Evolutionary conservation across 1,140 invertebrate species (phyloP).

Genomic region (Gryon sp.): DNA sequence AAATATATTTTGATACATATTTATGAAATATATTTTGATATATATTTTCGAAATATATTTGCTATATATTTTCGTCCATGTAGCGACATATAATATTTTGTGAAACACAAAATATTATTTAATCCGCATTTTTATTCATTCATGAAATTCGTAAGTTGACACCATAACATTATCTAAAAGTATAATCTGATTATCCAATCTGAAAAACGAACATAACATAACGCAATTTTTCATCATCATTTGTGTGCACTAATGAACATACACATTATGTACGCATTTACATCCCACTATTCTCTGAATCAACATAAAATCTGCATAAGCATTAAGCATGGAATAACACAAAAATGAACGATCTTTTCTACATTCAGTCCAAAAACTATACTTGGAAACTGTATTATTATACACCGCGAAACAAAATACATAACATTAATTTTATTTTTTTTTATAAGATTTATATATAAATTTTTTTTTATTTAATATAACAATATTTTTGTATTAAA

Average conservation of each 20-base stretch:
- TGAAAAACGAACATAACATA: constrained; percentile 4
- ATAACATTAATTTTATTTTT: no score
- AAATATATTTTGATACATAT: no score
- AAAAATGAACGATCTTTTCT: neutral
- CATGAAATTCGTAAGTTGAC: no score
- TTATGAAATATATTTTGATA: no score
- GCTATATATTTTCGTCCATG: no score
- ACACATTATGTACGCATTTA: neutral
- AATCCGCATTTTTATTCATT: neutral
- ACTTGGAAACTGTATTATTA: no score
- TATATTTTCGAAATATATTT: no score
- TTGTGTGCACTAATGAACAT: neutral
- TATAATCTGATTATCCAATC: constrained; percentile 1
- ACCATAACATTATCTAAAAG: neutral
- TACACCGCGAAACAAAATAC: no score
- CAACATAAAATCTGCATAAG: constrained; percentile 6
- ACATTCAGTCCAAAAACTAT: constrained; percentile 1
- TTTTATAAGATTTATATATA: no score
- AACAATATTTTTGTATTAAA: neutral
- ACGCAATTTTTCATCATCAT: constrained; percentile 12
- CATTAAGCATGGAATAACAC: neutral
- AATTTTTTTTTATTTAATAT: no score
- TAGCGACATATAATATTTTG: no score
- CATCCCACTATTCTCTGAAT: neutral
- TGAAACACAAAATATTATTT: neutral